Evolutionary conservation across 2,113 vertebrate species (phyloP), one percentile per base, ranked within the genome.

Genomic region (Prietella phreatophila): DNA sequence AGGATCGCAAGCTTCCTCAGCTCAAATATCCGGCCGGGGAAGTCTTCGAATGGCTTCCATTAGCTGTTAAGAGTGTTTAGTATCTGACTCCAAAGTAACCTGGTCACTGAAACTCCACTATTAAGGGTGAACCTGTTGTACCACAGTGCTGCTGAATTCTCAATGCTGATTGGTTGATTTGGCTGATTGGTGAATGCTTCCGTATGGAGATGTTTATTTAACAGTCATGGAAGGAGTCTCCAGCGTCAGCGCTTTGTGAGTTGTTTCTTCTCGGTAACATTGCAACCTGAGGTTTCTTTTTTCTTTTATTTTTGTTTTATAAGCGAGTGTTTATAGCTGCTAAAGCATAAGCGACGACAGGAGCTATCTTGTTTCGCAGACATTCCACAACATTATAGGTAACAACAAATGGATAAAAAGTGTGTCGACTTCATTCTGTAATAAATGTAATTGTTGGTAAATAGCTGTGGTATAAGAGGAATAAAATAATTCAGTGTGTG

Each of bases 1-100:
- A 81, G 90, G 93, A 91, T 92, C 91, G 92, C 93, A 88, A 82
- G 88, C 89, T 91, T 90, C 91, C 80, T 82, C 82, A 6, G 91
- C 91, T 94, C 92, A 92, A 89, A 92, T 93, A 93, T 93, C 94
- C 90, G 90, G 92, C 91, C 2, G 91, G 81, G 86, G 82, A 90
- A 92, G 89, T 84, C 84, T 56, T 91, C 93, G 92, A 94, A 93
- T 90, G 92, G 90, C 88, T 87, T 93, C 92, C 89, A 88, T 92
- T 91, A 93, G 90, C 92, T 92, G 84, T 91, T 91, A 93, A 93
- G 89, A 92, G 90, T 85, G 88, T 88, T 91, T 84, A 73, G 86
- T 89, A 86, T 80, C 65, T 71, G 87, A 93, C 86, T 93, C 92
- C 92, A 88, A 81, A 89, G 91, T 86, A 30, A 55, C 25, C 47